These are phyloP conservation scores for Drosophila obscura DNA, from an alignment of 1,140 invertebrate genomes.

Conservation along the genomic window DNA sequence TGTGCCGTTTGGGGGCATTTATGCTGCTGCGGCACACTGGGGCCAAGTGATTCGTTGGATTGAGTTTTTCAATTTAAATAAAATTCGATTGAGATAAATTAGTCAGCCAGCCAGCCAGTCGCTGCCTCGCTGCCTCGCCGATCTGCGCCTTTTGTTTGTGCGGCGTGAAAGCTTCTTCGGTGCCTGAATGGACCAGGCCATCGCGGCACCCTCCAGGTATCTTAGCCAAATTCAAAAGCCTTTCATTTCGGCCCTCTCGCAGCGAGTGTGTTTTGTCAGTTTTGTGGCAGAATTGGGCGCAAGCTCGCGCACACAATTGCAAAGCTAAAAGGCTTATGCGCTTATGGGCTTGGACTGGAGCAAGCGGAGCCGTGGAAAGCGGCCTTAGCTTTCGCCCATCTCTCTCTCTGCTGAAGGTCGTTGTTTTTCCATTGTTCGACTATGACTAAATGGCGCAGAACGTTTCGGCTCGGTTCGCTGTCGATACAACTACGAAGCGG, in stretches of 20 bases:
- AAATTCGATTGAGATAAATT: constrained; percentile 79
- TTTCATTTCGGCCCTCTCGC: constrained; percentile 61
- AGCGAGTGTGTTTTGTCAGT: constrained; percentile 58
- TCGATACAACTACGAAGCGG: constrained; percentile 4
- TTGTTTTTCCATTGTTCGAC: constrained; percentile 51
- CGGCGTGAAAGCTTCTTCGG: constrained; percentile 67
- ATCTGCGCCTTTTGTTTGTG: constrained; percentile 56
- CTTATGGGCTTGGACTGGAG: constrained; percentile 45
- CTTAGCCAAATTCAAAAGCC: constrained; percentile 69
- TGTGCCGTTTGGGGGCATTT: constrained; percentile 25
- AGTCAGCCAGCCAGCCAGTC: constrained; percentile 23
- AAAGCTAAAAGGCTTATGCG: constrained; percentile 78
- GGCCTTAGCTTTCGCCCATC: constrained; percentile 63
- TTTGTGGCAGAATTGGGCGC: constrained; percentile 65
- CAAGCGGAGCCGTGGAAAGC: constrained; percentile 52
- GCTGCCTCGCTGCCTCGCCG: not conserved
- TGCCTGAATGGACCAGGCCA: constrained; percentile 17
- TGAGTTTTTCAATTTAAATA: constrained; percentile 78
- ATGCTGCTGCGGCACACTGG: constrained; percentile 27
- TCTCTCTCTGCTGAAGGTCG: constrained; percentile 65
- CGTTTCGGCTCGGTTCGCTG: constrained; percentile 14
- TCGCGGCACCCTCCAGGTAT: constrained; percentile 23
- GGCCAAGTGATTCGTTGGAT: constrained; percentile 46
- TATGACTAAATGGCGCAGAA: constrained; percentile 50
- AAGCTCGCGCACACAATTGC: constrained; percentile 62